Conservation (phyloP, 1,140 invertebrate species). For the Eumaeus atala region DNA sequence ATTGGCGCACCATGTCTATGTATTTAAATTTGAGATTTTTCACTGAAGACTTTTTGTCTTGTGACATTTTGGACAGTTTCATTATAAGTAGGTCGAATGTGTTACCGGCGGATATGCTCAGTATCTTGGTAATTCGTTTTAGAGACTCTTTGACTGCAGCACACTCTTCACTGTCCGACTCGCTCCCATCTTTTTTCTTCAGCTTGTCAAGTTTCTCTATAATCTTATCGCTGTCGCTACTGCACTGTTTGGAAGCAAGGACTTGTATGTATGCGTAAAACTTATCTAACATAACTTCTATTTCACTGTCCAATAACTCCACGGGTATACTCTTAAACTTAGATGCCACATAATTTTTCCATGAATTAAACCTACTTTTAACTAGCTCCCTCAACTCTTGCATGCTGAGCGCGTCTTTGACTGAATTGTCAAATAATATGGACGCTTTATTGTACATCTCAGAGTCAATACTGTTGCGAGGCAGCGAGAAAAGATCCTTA, state of each 20-base stretch:
- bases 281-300: conserved; percentile 52
- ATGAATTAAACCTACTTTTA: conserved; percentile 46
- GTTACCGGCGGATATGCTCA: conserved; percentile 46
- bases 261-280: conserved; percentile 60
- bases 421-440: conserved; percentile 51
- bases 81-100: conserved; percentile 58
- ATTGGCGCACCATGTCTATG: conserved; percentile 46
- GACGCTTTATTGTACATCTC: conserved; percentile 53
- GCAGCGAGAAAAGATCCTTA: conserved; percentile 33
- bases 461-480: conserved; percentile 40
- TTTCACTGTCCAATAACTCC: conserved; percentile 52
- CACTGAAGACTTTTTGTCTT: conserved; percentile 45
- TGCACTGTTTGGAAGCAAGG: conserved; percentile 42
- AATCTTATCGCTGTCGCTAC: conserved; percentile 44
- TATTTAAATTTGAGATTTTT: conserved; percentile 61
- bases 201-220: conserved; percentile 47
- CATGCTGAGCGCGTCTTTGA: conserved; percentile 59
- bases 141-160: conserved; percentile 41
- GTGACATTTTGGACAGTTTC: conserved; percentile 49
- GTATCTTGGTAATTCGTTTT: conserved; percentile 47
- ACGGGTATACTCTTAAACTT: conserved; percentile 58
- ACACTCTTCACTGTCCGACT: conserved; percentile 39
- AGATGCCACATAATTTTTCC: conserved; percentile 51
- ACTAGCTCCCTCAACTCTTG: conserved; percentile 49
- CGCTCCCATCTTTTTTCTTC: conserved; percentile 30